Base-by-base conservation (phyloP, 2,797 vertebrate genomes). In the Sandelia bainsii region DNA sequence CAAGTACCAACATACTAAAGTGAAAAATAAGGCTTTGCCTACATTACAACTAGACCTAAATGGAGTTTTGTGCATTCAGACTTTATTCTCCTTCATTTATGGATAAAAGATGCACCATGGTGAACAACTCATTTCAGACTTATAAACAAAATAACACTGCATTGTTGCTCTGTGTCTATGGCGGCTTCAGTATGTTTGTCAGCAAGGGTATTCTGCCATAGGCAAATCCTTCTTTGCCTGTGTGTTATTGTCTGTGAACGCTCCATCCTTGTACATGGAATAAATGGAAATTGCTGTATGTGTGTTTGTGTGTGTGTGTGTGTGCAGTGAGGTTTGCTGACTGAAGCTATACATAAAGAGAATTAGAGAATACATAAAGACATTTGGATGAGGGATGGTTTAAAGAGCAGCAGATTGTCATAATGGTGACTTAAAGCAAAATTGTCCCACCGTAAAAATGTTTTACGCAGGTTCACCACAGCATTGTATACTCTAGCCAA, bases 161-260 rank as follows among this genome's bases (percentile, higher is more conserved):
- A 73, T 87, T 81, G 79, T 81, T 77, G 82, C 77, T 75, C 29
- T 75, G 62, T 64, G 66, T 84, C 63, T 76, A 11, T 13, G 54
- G 75, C 48, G 75, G 81, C 75, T 67, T 84, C 80, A 65, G 59
- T 61, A n/a, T 46, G 75, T 75, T 78, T 53, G 81, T 84, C 60
- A 42, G 57, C 25, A n/a, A 69, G 82, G 85, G 70, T 85, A 81
- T 86, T 77, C 79, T 87, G 74, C 77, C 72, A 60, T 68, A 86
- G 80, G 85, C 79, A 90, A 85, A 91, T 87, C 89, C 82, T n/a
- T 80, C 80, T 92, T 92, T 91, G 92, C 89, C 77, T 88, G 85
- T 62, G 48, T 77, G 84, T 87, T 87, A 90, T 93, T 93, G 91
- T 86, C 87, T 82, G 87, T 85, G 86, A 89, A 91, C 49, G 74